phyloP scores from a whole-genome alignment of 2,113 vertebrate species.

The Dromiciops gliroides region DNA sequence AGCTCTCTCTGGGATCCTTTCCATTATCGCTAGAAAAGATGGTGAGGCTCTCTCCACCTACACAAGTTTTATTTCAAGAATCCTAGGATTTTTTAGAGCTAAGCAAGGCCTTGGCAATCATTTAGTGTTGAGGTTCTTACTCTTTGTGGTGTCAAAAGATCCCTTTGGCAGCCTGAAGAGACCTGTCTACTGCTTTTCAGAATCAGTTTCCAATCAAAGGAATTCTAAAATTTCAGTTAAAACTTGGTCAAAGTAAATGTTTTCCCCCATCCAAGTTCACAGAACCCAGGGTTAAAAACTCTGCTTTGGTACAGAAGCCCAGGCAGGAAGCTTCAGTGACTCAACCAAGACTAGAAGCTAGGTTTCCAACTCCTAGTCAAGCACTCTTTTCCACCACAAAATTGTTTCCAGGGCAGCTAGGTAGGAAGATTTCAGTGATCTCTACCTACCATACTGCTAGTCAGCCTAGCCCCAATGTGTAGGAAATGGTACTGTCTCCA shows the following conservation, averaged over 20 bases:
- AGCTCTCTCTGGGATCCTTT: background rate
- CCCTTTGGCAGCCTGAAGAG: background rate
- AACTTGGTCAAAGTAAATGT: background rate
- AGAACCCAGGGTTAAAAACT: background rate
- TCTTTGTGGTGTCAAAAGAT: background rate
- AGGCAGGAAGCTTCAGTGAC: background rate
- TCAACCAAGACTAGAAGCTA: background rate
- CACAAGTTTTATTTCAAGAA: background rate
- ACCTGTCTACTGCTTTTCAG: background rate
- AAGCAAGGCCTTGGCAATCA: background rate
- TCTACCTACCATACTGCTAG: background rate
- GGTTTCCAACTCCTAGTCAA: background rate
- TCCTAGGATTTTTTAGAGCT: background rate
- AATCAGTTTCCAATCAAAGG: background rate
- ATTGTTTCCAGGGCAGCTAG: background rate
- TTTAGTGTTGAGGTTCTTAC: background rate
- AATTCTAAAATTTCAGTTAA: background rate
- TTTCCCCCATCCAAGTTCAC: background rate
- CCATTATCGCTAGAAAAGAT: background rate
- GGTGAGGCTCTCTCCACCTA: background rate
- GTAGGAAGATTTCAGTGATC: background rate
- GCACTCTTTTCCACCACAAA: background rate
- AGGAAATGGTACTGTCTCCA: background rate
- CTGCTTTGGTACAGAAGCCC: too few species aligned
- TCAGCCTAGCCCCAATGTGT: background rate